Evolutionary conservation across 2,113 vertebrate species (phyloP).

Genomic region (Terrapene triunguis): DNA sequence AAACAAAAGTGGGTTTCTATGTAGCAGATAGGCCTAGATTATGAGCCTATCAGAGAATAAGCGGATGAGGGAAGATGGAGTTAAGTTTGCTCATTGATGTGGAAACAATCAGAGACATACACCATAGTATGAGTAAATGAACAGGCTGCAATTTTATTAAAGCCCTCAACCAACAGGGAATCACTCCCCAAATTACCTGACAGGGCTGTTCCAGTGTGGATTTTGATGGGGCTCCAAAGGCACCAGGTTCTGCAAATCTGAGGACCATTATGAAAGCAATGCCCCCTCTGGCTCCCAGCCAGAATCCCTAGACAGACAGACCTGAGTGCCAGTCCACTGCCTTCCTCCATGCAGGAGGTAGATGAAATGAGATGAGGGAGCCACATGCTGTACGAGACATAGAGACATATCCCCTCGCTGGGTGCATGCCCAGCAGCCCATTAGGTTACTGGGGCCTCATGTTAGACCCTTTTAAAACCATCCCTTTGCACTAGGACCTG

Average conservation of each 20-base stretch:
- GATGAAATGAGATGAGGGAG: background rate
- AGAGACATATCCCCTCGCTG: background rate
- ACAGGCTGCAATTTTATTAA: background rate
- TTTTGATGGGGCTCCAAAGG: background rate
- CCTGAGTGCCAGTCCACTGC: too few relatives aligned
- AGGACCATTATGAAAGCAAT: background rate
- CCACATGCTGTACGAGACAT: background rate
- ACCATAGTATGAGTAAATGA: background rate
- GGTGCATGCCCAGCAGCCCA: background rate
- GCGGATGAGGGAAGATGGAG: background rate
- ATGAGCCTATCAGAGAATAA: background rate
- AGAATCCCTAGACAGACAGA: too few relatives aligned
- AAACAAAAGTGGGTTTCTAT: background rate
- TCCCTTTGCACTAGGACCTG: fast-evolving
- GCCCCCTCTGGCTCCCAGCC: too few relatives aligned
- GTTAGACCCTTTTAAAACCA: background rate
- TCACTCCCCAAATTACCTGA: background rate
- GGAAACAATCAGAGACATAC: background rate
- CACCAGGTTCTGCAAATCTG: background rate
- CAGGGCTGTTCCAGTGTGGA: background rate
- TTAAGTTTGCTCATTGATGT: background rate
- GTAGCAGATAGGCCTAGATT: background rate
- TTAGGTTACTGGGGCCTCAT: background rate
- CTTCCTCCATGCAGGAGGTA: background rate
- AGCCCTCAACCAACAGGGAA: background rate